Percentiles rank a stretch among this genome's conserved stretches.
phyloP scores from a whole-genome alignment of 2,797 vertebrate genomes.

The Channallabes apus region DNA sequence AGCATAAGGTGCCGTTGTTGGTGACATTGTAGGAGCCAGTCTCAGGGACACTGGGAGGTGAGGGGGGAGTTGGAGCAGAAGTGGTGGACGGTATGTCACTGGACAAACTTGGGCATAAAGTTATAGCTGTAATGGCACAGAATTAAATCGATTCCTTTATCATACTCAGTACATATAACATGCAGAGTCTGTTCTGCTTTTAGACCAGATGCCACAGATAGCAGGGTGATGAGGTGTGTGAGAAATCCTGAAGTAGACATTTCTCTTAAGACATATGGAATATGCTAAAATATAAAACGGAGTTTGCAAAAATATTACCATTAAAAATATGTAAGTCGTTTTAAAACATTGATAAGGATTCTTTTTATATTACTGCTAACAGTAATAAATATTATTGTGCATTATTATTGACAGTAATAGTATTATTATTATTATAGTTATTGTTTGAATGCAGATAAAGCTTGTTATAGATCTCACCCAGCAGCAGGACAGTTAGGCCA shows the following conservation, averaged over 20 bases:
- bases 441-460: too few relatives aligned
- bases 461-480: slow-evolving; percentile 62
- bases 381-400: background rate
- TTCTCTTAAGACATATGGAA: background rate
- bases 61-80: slow-evolving; percentile 52
- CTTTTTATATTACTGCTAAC: background rate
- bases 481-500: slow-evolving; percentile 55
- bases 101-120: slow-evolving; percentile 62
- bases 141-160: too few relatives aligned
- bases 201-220: background rate
- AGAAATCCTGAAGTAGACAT: background rate
- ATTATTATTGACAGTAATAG: background rate
- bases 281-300: background rate
- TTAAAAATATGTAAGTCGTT: background rate
- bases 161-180: background rate
- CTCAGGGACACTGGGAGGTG: slow-evolving; percentile 68
- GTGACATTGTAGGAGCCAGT: slow-evolving; percentile 77
- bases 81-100: slow-evolving; percentile 63
- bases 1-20: slow-evolving; percentile 66
- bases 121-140: slow-evolving; percentile 53
- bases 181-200: background rate
- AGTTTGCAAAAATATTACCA: background rate
- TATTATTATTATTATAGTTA: background rate
- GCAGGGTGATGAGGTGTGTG: background rate
- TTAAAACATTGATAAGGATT: background rate